Evolutionary conservation across 2,797 vertebrate species (phyloP).

Genomic region (Rhynchotus rufescens): DNA sequence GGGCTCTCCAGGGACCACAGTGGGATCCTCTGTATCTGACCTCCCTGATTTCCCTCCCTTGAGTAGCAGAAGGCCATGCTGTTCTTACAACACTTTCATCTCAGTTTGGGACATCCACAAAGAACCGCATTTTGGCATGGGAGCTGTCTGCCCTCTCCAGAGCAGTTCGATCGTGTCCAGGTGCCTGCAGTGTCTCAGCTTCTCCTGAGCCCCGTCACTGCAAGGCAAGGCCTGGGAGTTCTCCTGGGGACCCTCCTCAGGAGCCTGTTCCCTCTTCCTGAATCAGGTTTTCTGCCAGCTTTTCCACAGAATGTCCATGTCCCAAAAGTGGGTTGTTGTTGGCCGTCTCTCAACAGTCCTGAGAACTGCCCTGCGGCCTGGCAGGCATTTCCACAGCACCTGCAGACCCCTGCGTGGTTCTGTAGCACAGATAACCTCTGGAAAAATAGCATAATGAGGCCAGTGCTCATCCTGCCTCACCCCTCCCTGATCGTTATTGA

Average conservation of each 20-base stretch:
- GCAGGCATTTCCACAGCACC: background rate
- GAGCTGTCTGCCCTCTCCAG: background rate
- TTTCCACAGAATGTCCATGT: background rate
- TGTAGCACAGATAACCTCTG: background rate
- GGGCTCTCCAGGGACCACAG: background rate
- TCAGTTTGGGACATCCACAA: background rate
- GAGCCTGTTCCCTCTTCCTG: background rate
- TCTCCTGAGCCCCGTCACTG: background rate
- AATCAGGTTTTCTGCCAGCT: rapidly evolving
- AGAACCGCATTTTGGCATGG: background rate
- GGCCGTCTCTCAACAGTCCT: background rate
- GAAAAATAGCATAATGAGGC: background rate
- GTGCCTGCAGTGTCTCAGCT: rapidly evolving
- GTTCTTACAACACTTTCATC: background rate
- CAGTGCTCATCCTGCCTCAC: background rate
- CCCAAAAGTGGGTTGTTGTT: rapidly evolving
- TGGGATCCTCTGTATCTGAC: background rate
- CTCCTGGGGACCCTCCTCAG: background rate
- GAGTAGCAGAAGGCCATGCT: background rate
- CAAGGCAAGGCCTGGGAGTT: rapidly evolving
- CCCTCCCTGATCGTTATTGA: background rate
- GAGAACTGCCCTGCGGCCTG: background rate
- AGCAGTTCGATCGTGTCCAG: background rate
- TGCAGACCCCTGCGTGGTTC: background rate
- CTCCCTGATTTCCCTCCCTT: background rate